Evolutionary conservation across 1,140 invertebrate species (phyloP).

Genomic region (Drosophila ohnishii): DNA sequence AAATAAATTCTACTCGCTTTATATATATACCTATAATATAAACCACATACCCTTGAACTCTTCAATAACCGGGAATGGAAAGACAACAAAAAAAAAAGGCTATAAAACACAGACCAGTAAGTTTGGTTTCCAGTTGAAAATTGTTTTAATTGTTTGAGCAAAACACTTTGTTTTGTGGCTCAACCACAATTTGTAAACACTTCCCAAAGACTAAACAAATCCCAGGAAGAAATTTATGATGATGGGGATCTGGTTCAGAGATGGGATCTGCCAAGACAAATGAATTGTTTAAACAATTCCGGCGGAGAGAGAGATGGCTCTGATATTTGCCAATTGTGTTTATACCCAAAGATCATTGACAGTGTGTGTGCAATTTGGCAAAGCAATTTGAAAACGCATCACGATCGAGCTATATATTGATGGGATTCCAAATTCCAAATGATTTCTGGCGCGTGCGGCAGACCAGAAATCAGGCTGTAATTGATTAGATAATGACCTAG

Average conservation of each 20-base stretch:
- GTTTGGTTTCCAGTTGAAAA: slow-evolving; percentile 36
- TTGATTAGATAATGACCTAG: slow-evolving; percentile 68
- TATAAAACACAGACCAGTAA: slow-evolving; percentile 20
- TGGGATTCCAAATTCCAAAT: slow-evolving; percentile 18
- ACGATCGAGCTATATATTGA: slow-evolving; percentile 29
- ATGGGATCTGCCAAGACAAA: slow-evolving; percentile 40
- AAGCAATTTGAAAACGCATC: slow-evolving; percentile 36
- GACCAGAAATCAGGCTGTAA: slow-evolving; percentile 23
- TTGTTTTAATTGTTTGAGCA: slow-evolving; percentile 56
- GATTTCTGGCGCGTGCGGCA: slow-evolving; percentile 45
- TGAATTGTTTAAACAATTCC: slow-evolving; percentile 77
- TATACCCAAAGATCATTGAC: slow-evolving; percentile 48
- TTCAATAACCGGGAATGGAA: slow-evolving; percentile 5
- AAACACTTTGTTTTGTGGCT: slow-evolving; percentile 44
- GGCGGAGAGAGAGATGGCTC: slow-evolving; percentile 26
- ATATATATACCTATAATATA: not conserved
- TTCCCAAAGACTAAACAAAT: slow-evolving; percentile 76
- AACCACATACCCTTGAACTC: slow-evolving; percentile 29
- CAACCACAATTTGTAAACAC: slow-evolving; percentile 69
- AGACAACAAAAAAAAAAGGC: slow-evolving; percentile 2
- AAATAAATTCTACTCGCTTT: slow-evolving; percentile 6
- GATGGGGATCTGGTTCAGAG: slow-evolving; percentile 32
- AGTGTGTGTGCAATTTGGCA: slow-evolving; percentile 36
- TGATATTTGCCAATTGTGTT: slow-evolving; percentile 35
- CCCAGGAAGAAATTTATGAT: slow-evolving; percentile 44